Evolutionary conservation across 2,888 invertebrate species (phyloP).

Genomic region (Andrena camellia): DNA sequence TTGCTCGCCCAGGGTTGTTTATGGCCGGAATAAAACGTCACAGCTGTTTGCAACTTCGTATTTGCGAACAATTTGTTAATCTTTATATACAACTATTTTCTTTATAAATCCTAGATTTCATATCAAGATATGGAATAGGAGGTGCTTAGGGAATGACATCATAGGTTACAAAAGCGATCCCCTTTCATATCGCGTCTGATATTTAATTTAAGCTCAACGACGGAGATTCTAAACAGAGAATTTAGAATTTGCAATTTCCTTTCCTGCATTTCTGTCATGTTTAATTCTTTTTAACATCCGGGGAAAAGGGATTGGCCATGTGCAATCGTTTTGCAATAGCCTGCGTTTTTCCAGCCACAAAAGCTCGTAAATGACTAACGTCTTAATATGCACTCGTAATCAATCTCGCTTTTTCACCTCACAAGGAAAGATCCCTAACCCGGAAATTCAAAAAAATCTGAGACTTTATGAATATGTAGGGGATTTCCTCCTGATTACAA

Average conservation of each 20-base stretch:
- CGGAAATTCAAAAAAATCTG: too few relatives aligned
- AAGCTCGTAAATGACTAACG: neutral
- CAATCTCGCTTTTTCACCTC: conserved; percentile 12
- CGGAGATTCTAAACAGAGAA: neutral
- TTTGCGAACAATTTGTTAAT: neutral
- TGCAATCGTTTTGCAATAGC: conserved; percentile 23
- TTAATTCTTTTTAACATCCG: conserved; percentile 22
- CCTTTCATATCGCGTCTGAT: neutral
- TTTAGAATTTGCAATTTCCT: neutral
- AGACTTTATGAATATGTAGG: too few relatives aligned
- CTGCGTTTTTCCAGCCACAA: neutral
- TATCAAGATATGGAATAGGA: neutral
- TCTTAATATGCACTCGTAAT: neutral
- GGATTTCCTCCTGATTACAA: too few relatives aligned
- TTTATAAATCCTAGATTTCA: too few relatives aligned
- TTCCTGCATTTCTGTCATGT: conserved; percentile 51
- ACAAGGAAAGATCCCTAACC: too few relatives aligned
- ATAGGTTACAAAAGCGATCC: neutral
- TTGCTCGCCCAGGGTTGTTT: conserved; percentile 2
- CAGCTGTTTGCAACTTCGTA: neutral
- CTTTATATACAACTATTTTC: neutral
- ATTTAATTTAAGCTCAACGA: neutral
- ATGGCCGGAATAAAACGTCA: neutral
- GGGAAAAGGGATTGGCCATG: conserved; percentile 46
- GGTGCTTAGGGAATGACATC: neutral